These are phyloP conservation scores for Amphiprion clarkii DNA, from an alignment of 2,797 vertebrate species.

Conservation along the genomic window DNA sequence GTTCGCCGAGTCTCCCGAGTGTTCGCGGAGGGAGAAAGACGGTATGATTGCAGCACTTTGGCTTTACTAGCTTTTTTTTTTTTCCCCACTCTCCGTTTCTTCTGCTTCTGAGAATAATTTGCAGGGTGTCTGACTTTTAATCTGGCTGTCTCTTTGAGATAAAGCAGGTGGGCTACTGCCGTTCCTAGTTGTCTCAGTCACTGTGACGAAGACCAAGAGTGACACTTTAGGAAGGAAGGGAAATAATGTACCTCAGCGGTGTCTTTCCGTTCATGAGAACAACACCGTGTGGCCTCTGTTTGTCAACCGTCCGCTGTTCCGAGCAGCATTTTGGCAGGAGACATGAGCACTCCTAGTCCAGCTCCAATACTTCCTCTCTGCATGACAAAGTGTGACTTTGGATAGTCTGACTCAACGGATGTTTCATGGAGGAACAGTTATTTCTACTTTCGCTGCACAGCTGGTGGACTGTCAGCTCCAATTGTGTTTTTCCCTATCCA, in stretches of 20 bases:
- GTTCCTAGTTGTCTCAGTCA: constrained; percentile 26
- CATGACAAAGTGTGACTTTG: constrained; percentile 51
- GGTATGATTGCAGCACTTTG: constrained; percentile 47
- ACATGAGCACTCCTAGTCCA: constrained; percentile 35
- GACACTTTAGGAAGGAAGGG: constrained; percentile 43
- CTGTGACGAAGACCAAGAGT: constrained; percentile 47
- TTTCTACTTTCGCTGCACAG: constrained; percentile 64
- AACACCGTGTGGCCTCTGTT: constrained; percentile 11
- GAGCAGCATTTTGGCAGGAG: constrained; percentile 28
- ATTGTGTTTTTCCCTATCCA: constrained; percentile 26
- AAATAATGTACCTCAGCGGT: constrained; percentile 37
- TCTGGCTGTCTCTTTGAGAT: constrained; percentile 40
- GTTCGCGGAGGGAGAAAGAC: constrained; percentile 42
- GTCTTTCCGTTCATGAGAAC: constrained; percentile 25
- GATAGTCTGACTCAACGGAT: constrained; percentile 50
- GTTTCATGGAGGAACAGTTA: constrained; percentile 53
- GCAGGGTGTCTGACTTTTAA: constrained; percentile 63
- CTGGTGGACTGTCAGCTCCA: constrained; percentile 66
- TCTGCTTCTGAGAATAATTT: constrained; percentile 52
- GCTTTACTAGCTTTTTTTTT: constrained; percentile 20
- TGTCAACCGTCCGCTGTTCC: constrained; percentile 11
- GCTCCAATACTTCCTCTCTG: constrained; percentile 48
- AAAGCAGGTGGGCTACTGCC: constrained; percentile 45
- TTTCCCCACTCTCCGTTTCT: neutral
- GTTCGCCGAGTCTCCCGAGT: constrained; percentile 57